These are phyloP conservation scores for Asteroscopus sphinx DNA, from an alignment of 2,888 invertebrate species.

Conservation along the genomic window DNA sequence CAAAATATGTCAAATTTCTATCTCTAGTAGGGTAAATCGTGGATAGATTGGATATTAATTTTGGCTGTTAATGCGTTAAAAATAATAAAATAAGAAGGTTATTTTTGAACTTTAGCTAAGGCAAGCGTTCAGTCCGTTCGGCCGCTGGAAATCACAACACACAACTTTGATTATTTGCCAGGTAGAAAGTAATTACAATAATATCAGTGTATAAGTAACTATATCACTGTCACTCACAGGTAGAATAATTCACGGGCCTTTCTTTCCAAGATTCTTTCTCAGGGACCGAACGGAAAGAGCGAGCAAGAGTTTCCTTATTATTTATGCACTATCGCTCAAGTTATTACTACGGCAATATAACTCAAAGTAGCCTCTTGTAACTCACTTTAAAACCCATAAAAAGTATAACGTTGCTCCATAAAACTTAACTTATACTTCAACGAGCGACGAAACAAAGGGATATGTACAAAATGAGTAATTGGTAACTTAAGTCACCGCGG, in stretches of 20 bases:
- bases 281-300: background rate
- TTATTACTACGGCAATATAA: constrained; percentile 6
- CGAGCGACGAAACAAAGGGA: constrained; percentile 36
- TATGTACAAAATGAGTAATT: constrained; percentile 55
- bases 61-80: no score
- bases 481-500: constrained; percentile 50
- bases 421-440: constrained; percentile 17
- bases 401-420: constrained; percentile 20
- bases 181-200: no score
- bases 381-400: constrained; percentile 28
- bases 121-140: no score
- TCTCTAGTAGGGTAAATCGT: no score
- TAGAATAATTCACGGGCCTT: background rate
- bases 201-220: no score
- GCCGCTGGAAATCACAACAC: no score
- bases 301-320: constrained; percentile 1
- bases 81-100: no score
- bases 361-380: constrained; percentile 3
- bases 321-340: background rate
- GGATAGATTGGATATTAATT: no score
- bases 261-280: background rate
- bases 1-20: no score
- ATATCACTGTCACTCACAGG: background rate
- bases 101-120: no score
- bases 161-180: no score